Percentiles rank a stretch among this genome's conserved stretches.
These are phyloP conservation scores for Tinea pellionella DNA, from an alignment of 2,888 invertebrate genomes.

Conservation along the genomic window DNA sequence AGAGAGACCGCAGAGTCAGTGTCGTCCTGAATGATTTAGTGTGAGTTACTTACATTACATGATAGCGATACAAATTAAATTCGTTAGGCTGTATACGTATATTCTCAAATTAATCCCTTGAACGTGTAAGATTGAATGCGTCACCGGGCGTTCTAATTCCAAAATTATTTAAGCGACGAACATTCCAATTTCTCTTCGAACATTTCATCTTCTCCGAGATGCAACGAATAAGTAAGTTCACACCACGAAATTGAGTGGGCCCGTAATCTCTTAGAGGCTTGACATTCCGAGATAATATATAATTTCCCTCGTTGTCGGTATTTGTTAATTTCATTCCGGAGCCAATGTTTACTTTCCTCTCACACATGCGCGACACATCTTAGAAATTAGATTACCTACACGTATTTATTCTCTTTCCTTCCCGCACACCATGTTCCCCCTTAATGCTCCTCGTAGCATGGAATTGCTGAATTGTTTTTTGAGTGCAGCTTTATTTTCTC, in stretches of 20 bases:
- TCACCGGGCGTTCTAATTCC: constrained; percentile 9
- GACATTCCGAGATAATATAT: constrained; percentile 9
- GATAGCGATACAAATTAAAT: constrained; percentile 9
- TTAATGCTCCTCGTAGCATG: constrained; percentile 14
- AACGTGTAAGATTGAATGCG: constrained; percentile 9
- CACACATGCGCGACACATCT: constrained; percentile 19
- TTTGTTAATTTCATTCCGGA: constrained; percentile 45
- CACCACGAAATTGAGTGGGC: constrained; percentile 13
- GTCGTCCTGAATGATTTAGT: constrained; percentile 6
- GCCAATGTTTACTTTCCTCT: constrained; percentile 38
- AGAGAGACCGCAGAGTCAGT: not conserved
- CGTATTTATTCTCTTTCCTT: constrained; percentile 40
- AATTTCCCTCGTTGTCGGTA: constrained; percentile 17
- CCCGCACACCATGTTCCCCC: constrained; percentile 20
- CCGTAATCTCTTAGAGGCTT: constrained; percentile 11
- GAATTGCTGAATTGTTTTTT: constrained; percentile 15
- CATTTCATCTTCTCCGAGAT: not conserved
- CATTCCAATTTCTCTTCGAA: constrained; percentile 12
- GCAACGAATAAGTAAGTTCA: constrained; percentile 8
- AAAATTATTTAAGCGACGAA: constrained; percentile 3
- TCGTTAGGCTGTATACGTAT: not conserved
- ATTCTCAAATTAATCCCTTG: constrained; percentile 3
- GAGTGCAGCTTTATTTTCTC: constrained; percentile 13
- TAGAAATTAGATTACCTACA: constrained; percentile 49
- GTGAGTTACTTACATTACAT: not conserved